phyloP scores from a whole-genome alignment of 2,797 vertebrate genomes.

The Arvicola amphibius region DNA sequence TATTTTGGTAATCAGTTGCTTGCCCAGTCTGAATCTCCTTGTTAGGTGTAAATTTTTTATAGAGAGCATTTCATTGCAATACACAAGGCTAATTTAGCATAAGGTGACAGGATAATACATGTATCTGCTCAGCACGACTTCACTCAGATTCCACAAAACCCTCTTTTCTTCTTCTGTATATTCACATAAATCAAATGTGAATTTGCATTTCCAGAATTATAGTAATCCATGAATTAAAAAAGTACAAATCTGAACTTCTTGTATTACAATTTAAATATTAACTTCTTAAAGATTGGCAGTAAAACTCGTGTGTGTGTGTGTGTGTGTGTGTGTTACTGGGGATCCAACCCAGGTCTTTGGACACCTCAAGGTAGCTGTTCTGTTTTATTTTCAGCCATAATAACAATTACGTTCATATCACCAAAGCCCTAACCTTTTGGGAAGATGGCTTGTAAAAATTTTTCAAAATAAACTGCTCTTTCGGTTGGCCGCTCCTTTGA shows the following conservation, averaged over 20 bases:
- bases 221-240: conserved; percentile 45
- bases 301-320: neutral
- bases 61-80: neutral
- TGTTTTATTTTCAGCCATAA: neutral
- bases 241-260: conserved; percentile 12
- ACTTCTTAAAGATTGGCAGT: neutral
- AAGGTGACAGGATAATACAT: conserved; percentile 55
- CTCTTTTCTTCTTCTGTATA: neutral
- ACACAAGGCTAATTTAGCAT: conserved; percentile 57
- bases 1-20: conserved; percentile 25
- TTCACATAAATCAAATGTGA: neutral
- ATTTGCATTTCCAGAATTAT: conserved; percentile 59
- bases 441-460: conserved; percentile 30
- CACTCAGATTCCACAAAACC: neutral
- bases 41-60: conserved; percentile 46
- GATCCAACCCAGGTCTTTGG: neutral
- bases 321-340: neutral
- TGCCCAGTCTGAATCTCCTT: conserved; percentile 58
- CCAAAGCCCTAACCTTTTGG: conserved; percentile 4
- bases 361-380: neutral
- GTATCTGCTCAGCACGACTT: conserved; percentile 18
- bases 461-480: conserved; percentile 42
- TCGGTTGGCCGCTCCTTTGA: neutral
- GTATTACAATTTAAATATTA: conserved; percentile 48
- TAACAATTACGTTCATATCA: neutral